phyloP scores from a whole-genome alignment of 2,888 invertebrate genomes.

The Chironomus tentans region DNA sequence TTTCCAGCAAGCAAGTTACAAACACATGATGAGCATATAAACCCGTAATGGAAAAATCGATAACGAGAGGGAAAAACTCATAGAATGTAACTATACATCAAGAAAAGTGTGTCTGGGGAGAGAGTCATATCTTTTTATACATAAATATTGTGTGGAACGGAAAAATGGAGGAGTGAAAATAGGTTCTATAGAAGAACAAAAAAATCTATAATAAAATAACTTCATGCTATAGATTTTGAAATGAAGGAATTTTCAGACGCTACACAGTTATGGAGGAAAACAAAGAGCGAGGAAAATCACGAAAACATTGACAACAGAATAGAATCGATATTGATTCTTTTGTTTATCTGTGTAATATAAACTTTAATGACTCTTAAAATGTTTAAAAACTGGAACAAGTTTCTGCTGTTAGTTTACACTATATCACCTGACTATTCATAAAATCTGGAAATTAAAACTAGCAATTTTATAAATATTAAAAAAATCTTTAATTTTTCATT shows the following conservation, averaged over 20 bases:
- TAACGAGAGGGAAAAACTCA: slow-evolving; percentile 10
- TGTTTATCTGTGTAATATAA: neutral
- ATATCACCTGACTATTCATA: neutral
- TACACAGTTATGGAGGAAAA: neutral
- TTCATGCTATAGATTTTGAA: neutral
- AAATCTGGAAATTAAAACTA: neutral
- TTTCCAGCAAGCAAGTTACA: slow-evolving; percentile 1
- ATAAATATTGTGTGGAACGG: neutral
- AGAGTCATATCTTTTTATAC: too few relatives aligned
- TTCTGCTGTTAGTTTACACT: too few relatives aligned
- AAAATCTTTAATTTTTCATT: neutral
- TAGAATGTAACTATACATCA: neutral
- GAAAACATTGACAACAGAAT: too few relatives aligned
- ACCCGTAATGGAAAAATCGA: slow-evolving; percentile 20
- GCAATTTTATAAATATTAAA: neutral
- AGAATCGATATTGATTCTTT: too few relatives aligned
- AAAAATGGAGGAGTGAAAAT: neutral
- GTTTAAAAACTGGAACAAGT: neutral
- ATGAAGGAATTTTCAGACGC: neutral
- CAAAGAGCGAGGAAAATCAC: too few relatives aligned
- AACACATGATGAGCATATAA: slow-evolving; percentile 15
- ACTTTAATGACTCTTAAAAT: neutral
- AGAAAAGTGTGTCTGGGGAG: neutral
- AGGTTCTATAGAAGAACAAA: neutral
- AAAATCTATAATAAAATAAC: neutral